Percentiles rank a stretch among this genome's conserved stretches.
These are phyloP conservation scores for Nematostella vectensis DNA, from an alignment of 92 coral and sea anemone genomes.

Conservation along the genomic window DNA sequence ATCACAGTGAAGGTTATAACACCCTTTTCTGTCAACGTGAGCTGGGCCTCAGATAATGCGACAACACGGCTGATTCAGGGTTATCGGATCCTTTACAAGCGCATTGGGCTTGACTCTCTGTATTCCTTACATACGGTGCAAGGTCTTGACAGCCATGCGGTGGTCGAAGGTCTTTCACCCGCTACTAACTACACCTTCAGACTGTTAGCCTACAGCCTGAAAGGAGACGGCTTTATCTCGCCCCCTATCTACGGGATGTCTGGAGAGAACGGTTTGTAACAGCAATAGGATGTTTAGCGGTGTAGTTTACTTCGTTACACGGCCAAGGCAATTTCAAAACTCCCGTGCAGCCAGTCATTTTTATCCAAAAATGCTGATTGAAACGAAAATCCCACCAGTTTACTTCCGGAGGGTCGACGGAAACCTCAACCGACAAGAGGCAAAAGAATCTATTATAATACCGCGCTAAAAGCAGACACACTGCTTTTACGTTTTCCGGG, in stretches of 20 bases:
- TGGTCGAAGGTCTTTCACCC: constrained; percentile 16
- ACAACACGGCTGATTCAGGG: constrained; percentile 24
- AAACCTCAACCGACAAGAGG: too few species aligned
- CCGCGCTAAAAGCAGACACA: too few species aligned
- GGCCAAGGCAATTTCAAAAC: too few species aligned
- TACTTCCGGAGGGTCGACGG: too few species aligned
- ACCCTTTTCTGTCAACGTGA: constrained; percentile 6
- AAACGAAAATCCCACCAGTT: too few species aligned
- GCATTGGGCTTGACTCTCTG: neutral
- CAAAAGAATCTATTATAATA: too few species aligned
- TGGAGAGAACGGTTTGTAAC: constrained; percentile 21
- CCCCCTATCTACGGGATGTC: constrained; percentile 11
- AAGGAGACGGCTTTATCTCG: constrained; percentile 47
- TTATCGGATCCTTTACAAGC: constrained; percentile 22
- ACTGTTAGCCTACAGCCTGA: constrained; percentile 16
- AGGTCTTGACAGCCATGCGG: constrained; percentile 9
- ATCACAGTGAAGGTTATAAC: constrained; percentile 4
- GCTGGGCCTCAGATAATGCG: constrained; percentile 12
- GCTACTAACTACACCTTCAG: constrained; percentile 37
- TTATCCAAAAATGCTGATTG: too few species aligned
- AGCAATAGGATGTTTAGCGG: neutral
- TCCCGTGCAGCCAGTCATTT: too few species aligned
- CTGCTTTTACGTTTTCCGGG: too few species aligned
- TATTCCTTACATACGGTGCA: constrained; percentile 5
- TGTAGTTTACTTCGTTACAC: too few species aligned